phyloP scores from a whole-genome alignment of 1,140 invertebrate genomes.

The Leptonema lineaticorne region DNA sequence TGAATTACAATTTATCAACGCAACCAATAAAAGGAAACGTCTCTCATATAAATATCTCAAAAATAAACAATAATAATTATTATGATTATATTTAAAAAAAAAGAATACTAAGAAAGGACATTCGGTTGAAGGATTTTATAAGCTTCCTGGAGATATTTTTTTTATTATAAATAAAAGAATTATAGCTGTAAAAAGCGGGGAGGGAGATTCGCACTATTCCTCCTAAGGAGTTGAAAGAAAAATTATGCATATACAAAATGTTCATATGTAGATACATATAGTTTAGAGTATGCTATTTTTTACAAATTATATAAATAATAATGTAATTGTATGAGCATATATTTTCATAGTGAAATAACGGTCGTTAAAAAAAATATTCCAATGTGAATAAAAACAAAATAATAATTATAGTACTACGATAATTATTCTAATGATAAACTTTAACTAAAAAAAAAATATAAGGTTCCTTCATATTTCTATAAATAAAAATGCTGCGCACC shows the following conservation, averaged over 20 bases:
- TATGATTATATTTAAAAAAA: no score
- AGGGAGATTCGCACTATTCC: not conserved
- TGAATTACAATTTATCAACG: no score
- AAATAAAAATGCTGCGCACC: conserved; percentile 30
- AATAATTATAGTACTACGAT: not conserved
- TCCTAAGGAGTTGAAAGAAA: not conserved
- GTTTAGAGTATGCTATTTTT: conserved; percentile 36
- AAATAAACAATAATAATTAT: no score
- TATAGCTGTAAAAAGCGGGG: not conserved
- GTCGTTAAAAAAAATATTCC: conserved; percentile 22
- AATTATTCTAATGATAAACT: conserved; percentile 11
- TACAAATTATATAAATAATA: conserved; percentile 21
- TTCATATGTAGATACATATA: conserved; percentile 26
- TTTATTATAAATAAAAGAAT: conserved; percentile 1
- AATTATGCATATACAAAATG: conserved; percentile 10
- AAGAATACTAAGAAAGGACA: no score
- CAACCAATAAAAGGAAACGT: no score
- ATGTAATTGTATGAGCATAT: conserved; percentile 35
- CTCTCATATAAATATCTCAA: no score
- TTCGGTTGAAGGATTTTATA: conserved; percentile 3
- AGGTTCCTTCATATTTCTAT: conserved; percentile 30
- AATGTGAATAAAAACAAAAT: not conserved
- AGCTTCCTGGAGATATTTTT: conserved; percentile 21
- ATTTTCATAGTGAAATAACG: conserved; percentile 37
- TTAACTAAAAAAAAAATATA: conserved; percentile 14